These are phyloP conservation scores for Oligia fasciuncula DNA, from an alignment of 2,888 invertebrate species.

Conservation along the genomic window DNA sequence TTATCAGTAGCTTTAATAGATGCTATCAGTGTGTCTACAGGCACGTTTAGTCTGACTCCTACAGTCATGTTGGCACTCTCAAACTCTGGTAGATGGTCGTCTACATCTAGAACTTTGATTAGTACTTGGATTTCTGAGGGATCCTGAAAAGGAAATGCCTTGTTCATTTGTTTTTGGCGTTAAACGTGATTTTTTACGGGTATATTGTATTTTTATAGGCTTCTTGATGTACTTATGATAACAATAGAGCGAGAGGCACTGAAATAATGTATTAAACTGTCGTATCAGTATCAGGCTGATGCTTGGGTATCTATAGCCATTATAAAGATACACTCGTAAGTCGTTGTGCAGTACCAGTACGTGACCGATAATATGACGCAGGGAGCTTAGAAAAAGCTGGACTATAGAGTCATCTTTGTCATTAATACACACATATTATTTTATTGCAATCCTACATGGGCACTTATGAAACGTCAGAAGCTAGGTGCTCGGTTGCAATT, in stretches of 20 bases:
- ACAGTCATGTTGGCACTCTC: slow-evolving; percentile 91
- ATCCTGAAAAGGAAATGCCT: slow-evolving; percentile 86
- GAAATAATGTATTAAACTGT: not conserved
- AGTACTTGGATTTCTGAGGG: slow-evolving; percentile 92
- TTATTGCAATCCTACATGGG: no score
- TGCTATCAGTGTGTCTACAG: slow-evolving; percentile 92
- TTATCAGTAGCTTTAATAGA: slow-evolving; percentile 92
- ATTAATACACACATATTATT: no score
- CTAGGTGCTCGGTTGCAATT: no score
- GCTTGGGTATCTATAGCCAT: not conserved
- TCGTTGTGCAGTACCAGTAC: not conserved
- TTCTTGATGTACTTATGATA: not conserved
- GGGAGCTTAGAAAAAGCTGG: not conserved
- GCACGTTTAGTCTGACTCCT: slow-evolving; percentile 93
- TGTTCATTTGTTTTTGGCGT: not conserved
- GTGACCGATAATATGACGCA: not conserved
- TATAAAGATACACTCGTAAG: not conserved
- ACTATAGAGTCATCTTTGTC: no score
- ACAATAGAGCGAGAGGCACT: not conserved
- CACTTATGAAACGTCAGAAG: no score
- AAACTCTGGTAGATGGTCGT: slow-evolving; percentile 94
- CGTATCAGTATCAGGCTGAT: not conserved
- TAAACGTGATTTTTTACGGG: not conserved
- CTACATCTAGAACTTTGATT: slow-evolving; percentile 92
- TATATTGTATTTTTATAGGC: not conserved